phyloP scores from a whole-genome alignment of 2,113 vertebrate species.

The Engystomops pustulosus region DNA sequence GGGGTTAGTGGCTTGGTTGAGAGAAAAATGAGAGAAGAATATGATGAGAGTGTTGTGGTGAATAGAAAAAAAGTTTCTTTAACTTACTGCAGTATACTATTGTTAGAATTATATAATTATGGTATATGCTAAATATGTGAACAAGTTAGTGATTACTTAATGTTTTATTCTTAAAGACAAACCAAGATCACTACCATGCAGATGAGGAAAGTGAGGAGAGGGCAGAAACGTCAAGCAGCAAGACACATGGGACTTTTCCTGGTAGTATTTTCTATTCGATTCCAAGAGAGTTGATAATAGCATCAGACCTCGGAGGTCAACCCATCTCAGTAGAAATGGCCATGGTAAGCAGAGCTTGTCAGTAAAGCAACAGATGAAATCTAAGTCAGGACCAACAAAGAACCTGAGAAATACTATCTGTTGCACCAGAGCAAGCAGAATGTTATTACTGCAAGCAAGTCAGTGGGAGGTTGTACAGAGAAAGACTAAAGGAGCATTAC shows the following conservation, averaged over 20 bases:
- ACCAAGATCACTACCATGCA: slow-evolving; percentile 39
- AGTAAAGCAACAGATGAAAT: slow-evolving; percentile 70
- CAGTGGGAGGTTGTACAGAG: slow-evolving; percentile 30
- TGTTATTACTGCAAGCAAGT: slow-evolving; percentile 1
- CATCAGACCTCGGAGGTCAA: slow-evolving; percentile 63
- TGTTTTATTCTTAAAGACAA: slow-evolving; percentile 60
- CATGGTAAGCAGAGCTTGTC: slow-evolving; percentile 74
- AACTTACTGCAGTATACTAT: too few species aligned
- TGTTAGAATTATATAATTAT: too few species aligned
- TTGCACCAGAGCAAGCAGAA: neutral
- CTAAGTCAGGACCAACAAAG: slow-evolving; percentile 62
- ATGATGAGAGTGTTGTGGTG: too few species aligned
- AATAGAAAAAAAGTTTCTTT: too few species aligned
- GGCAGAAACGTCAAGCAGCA: slow-evolving; percentile 46
- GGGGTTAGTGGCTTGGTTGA: too few species aligned
- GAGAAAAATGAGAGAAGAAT: too few species aligned
- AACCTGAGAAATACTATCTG: slow-evolving; percentile 56
- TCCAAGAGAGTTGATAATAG: slow-evolving; percentile 67
- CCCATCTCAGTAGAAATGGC: slow-evolving; percentile 76
- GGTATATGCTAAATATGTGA: too few species aligned
- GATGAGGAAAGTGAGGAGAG: slow-evolving; percentile 65
- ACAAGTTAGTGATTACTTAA: too few species aligned
- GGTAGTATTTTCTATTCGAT: slow-evolving; percentile 53
- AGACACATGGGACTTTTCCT: slow-evolving; percentile 53
- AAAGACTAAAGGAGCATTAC: slow-evolving; percentile 53